phyloP scores from a whole-genome alignment of 2,888 invertebrate genomes.

The Sarcophaga subvicina region DNA sequence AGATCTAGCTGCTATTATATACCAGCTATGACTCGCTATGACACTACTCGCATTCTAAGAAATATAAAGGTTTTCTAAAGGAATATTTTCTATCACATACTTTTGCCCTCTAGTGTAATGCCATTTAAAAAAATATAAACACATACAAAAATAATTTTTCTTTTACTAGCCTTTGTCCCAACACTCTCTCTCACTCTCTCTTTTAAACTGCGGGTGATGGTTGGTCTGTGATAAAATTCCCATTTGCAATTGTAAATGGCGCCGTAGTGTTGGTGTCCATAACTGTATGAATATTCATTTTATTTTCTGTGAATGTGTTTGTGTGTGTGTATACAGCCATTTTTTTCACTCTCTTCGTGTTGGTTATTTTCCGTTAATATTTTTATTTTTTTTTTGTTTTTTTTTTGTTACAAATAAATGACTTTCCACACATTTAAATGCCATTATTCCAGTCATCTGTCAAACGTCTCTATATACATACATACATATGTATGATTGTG shows the following conservation, averaged over 20 bases:
- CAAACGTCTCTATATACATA: constrained; percentile 48
- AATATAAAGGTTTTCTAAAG: too few relatives aligned
- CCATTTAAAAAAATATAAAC: neutral
- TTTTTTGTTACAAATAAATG: constrained; percentile 61
- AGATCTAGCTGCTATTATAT: too few relatives aligned
- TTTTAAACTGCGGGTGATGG: neutral
- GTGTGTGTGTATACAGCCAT: neutral
- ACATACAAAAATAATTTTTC: constrained; percentile 2
- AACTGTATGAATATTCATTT: constrained; percentile 44
- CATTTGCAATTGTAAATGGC: neutral
- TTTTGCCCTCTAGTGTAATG: neutral
- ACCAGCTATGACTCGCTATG: too few relatives aligned
- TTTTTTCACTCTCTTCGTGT: constrained; percentile 17
- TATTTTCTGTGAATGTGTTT: constrained; percentile 6
- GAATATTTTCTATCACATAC: neutral
- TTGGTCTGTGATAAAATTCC: constrained; percentile 12
- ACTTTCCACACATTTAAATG: constrained; percentile 70
- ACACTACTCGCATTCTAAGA: too few relatives aligned
- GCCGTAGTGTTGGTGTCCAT: neutral
- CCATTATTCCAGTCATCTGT: constrained; percentile 70
- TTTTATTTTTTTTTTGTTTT: neutral
- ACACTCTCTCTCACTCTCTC: neutral
- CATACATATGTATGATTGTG: constrained; percentile 49
- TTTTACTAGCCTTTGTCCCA: neutral
- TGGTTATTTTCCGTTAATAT: neutral